Evolutionary conservation across 2,888 invertebrate species (phyloP).

Genomic region (Aphidius colemani): DNA sequence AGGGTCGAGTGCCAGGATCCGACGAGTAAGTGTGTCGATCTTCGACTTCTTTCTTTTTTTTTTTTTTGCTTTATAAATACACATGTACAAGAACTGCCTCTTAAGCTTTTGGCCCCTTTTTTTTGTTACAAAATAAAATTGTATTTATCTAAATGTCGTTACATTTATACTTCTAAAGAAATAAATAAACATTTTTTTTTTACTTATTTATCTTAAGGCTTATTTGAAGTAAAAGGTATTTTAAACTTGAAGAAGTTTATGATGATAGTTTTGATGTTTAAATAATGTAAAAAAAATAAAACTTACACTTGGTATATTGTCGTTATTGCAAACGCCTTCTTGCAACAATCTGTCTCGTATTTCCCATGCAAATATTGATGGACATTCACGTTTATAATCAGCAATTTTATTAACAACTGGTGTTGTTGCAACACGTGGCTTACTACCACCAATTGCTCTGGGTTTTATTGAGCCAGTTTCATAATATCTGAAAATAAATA

Average conservation of each 20-base stretch:
- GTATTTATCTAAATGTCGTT: too few species aligned
- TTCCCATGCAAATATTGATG: conserved; percentile 99
- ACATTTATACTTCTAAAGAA: too few species aligned
- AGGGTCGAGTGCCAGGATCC: conserved; percentile 60
- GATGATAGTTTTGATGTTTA: too few species aligned
- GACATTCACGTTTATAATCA: conserved; percentile 95
- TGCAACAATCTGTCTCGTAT: conserved; percentile 91
- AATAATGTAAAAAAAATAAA: conserved; percentile 33
- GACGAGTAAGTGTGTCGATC: conserved; percentile 49
- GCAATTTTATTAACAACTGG: conserved; percentile 95
- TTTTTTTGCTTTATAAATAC: conserved; percentile 23
- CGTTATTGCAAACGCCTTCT: conserved; percentile 95
- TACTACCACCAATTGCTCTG: conserved; percentile 95
- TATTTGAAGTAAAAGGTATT: too few species aligned
- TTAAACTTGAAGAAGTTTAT: too few species aligned
- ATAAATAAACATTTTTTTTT: too few species aligned
- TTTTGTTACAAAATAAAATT: neutral
- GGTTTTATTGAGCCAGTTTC: conserved; percentile 98
- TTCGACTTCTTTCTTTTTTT: conserved; percentile 6
- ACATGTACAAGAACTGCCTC: conserved; percentile 19
- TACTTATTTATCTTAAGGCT: too few species aligned
- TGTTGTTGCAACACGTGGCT: conserved; percentile 92
- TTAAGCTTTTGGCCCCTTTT: neutral
- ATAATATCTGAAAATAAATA: conserved; percentile 76
- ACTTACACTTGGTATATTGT: conserved; percentile 98